Conservation (phyloP, 2,797 vertebrate species). For the Ficedula albicollis region DNA sequence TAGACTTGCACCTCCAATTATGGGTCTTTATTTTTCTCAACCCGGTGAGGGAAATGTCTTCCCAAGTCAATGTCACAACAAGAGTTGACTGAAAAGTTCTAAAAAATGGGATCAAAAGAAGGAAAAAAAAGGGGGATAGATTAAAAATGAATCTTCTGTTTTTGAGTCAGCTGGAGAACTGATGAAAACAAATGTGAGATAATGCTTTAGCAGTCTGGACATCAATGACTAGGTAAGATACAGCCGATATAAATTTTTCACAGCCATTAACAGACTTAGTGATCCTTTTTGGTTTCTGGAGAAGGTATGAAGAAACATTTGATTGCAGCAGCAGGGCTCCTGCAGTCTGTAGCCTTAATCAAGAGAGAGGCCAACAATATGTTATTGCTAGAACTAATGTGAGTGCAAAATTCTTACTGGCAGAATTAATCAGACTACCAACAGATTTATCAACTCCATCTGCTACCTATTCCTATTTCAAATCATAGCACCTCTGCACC, state of each 20-base stretch:
- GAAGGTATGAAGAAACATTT: background rate
- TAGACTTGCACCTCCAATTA: background rate
- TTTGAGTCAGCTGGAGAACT: background rate
- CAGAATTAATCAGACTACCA: constrained; percentile 22
- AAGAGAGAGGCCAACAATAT: background rate
- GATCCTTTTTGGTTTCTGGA: background rate
- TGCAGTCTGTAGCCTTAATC: background rate
- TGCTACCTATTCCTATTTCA: background rate
- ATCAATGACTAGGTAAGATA: background rate
- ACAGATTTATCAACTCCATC: background rate
- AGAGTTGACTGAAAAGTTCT: background rate
- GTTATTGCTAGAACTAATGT: background rate
- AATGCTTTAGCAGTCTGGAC: background rate
- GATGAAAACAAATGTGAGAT: background rate
- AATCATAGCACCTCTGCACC: background rate
- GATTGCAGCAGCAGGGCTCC: background rate
- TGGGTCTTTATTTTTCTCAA: background rate
- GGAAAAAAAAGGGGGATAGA: background rate
- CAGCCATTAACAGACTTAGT: background rate
- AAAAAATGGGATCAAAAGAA: background rate
- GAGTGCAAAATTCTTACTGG: background rate
- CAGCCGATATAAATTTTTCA: background rate
- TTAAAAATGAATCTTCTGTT: background rate
- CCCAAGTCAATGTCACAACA: background rate
- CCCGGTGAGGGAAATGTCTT: background rate